Evolutionary conservation across 2,888 invertebrate species (phyloP), one percentile per base, ranked within the genome.

Genomic region (Idaea biselata): DNA sequence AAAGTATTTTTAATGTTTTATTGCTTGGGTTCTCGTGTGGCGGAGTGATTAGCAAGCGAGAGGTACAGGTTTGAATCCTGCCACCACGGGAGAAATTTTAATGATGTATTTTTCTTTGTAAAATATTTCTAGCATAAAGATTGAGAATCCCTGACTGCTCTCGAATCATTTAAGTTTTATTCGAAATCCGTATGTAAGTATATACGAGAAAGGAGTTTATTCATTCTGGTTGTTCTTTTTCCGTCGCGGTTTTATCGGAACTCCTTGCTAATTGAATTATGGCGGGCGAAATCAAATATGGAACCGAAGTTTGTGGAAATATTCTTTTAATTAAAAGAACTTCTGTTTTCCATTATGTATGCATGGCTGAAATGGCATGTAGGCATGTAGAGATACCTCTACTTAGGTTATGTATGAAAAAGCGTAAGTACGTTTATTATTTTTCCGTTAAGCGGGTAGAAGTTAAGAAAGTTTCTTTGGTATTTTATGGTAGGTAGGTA

Each of bases 61-160:
- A n/a, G n/a, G n/a, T n/a, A n/a, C n/a, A n/a, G n/a, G n/a, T n/a
- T n/a, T n/a, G n/a, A n/a, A n/a, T n/a, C n/a, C n/a, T n/a, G n/a
- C n/a, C n/a, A n/a, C n/a, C n/a, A n/a, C n/a, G n/a, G n/a, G n/a
- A n/a, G n/a, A n/a, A n/a, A n/a, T n/a, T n/a, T n/a, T n/a, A n/a
- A n/a, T n/a, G n/a, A n/a, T n/a, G n/a, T n/a, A n/a, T n/a, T n/a
- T n/a, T n/a, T n/a, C n/a, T n/a, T n/a, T n/a, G n/a, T n/a, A 25
- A 25, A 25, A 25, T 25, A 25, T 3, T 5, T n/a, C 5, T 25
- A 25, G 5, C 25, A 25, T 5, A 62, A 61, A 64, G 60, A 64
- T 77, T 72, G 18, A 68, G 68, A 71, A 66, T 11, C 68, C 8
- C 55, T 68, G 71, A 5, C 58, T 58, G 16, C 61, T 59, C 70